Evolutionary conservation across 2,888 invertebrate species (phyloP).

Genomic region (Calliopum simillimum): DNA sequence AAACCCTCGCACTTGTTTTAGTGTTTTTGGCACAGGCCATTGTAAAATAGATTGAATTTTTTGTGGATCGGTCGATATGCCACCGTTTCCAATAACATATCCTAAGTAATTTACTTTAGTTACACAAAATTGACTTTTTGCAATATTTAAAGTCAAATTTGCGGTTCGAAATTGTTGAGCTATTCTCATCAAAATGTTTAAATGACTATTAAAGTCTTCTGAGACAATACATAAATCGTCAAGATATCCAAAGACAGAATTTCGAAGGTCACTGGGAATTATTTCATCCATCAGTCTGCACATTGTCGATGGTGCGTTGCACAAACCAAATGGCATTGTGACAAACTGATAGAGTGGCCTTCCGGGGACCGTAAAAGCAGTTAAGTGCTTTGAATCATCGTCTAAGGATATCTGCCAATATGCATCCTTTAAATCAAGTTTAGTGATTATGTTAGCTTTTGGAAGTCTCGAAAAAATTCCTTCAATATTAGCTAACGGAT

Average conservation of each 20-base stretch:
- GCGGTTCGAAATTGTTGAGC: constrained; percentile 4
- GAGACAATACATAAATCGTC: constrained; percentile 31
- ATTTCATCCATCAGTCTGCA: too few species aligned
- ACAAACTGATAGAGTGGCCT: constrained; percentile 38
- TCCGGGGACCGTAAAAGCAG: constrained; percentile 39
- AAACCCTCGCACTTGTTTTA: constrained; percentile 44
- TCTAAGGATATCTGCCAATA: constrained; percentile 39
- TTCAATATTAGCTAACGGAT: too few species aligned
- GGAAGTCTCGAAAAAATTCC: too few species aligned
- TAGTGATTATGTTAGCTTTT: too few species aligned
- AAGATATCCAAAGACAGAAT: constrained; percentile 30
- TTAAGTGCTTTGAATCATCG: constrained; percentile 28
- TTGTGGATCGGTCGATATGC: constrained; percentile 33
- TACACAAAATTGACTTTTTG: constrained; percentile 38
- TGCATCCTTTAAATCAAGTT: too few species aligned
- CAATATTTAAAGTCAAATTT: constrained; percentile 6
- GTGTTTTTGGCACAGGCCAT: constrained; percentile 41
- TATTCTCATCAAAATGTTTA: not conserved
- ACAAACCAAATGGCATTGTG: constrained; percentile 40
- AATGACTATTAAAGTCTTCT: constrained; percentile 18
- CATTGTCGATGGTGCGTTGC: too few species aligned
- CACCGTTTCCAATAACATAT: constrained; percentile 35
- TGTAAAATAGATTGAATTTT: constrained; percentile 23
- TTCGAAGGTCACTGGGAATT: constrained; percentile 16
- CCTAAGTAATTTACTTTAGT: constrained; percentile 39